Base-by-base conservation (phyloP, 2,888 invertebrate species). In the Phlogophora meticulosa region DNA sequence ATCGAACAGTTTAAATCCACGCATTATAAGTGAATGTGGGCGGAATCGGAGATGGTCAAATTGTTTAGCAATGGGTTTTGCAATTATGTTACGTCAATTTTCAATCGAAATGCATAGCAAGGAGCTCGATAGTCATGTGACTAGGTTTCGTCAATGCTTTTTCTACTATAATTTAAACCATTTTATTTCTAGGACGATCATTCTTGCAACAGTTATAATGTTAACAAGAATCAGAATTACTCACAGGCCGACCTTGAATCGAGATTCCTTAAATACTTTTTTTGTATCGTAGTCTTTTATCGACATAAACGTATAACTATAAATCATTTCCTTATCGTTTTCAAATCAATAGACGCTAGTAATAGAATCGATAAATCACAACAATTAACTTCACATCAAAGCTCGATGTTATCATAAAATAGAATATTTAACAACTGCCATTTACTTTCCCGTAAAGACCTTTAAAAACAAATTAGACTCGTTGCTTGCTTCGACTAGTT, bases 301-400 rank as follows among this genome's bases (percentile, higher is more conserved):
- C 10, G 34, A 49, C 20, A 24, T 32, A 48, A 58, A 75, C 13
- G 4, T 36, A 52, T 2, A 49, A 40, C 56, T 67, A 76, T 65
- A 40, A 72, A 81, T 66, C 64, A 75, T 45, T 65, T 61, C n/a
- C n/a, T 80, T 76, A 75, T 82, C 72, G 60, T 53, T 66, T 65
- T 66, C 43, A 17, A 74, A 81, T 70, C 80, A 67, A 80, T 80
- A 64, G 79, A 64, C 66, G 70, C 80, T 80, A 78, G 55, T 64
- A 77, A 80, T 78, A 87, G 86, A 87, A 85, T 82, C 90, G 85
- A 94, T 94, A 89, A 93, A 94, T 94, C 94, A 94, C 82, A 74
- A 83, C 85, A 86, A 91, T 94, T 93, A 92, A 90, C 89, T 82
- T 81, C 83, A 78, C 84, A 87, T 89, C 84, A 86, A 88, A 84